Base-by-base conservation (phyloP, 2,797 vertebrate genomes). In the Geotrypetes seraphini region DNA sequence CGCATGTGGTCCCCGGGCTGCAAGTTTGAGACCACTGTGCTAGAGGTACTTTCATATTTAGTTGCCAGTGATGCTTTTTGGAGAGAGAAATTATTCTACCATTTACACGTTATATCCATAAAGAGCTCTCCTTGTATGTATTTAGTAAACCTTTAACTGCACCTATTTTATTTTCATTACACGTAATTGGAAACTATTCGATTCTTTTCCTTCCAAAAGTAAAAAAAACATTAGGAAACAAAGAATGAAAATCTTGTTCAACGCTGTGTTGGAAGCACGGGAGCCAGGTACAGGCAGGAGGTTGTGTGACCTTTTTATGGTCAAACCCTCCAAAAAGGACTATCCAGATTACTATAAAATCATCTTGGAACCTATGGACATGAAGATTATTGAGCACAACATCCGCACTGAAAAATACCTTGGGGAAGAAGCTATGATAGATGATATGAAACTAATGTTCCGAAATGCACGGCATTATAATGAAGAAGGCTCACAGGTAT, bases 291-390 rank as follows among this genome's bases (percentile, higher is more conserved):
- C 85, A 1, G 87, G 89, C 29, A 83, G 96, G 31, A 75, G 95
- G 22, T 84, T 98, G 39, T 96, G 93, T 42, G 95, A 98, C 24
- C 81, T 99, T 2, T 99, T 99, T 64, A 97, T 92, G 91, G 85
- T 99, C 45, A 97, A 96, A 40, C 96, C 96, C 23, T 99, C 93
- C 12, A 97, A 97, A 75, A 99, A 99, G 64, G 96, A 99, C 69
- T 99, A 99, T 50, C 92, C 96, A 2, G 92, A 99, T 71, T 99
- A 99, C 57, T 99, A 99, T 61, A 97, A 97, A 75, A 90, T 99
- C 37, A 99, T 99, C 60, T 73, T 96, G 66, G 96, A 99, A 54
- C 96, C 96, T 10, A 90, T 97, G 91, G 96, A 99, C 73, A 73
- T 99, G 62, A 89, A 90, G 69, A 96, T 87, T 56, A 84, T 99